phyloP scores from a whole-genome alignment of 2,797 vertebrate genomes.

The Poeciliopsis infans region DNA sequence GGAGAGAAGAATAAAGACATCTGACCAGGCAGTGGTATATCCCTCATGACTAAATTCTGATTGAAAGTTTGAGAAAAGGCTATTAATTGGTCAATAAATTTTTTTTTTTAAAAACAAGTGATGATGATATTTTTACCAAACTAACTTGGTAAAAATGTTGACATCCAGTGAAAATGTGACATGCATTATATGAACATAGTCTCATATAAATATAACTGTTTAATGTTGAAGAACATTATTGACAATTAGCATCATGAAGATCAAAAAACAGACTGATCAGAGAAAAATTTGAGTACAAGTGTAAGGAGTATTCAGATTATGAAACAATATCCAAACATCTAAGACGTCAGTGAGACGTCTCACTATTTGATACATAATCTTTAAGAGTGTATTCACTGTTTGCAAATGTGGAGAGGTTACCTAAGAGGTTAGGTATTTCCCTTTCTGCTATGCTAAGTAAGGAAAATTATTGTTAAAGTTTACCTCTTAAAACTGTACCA shows the following conservation, averaged over 20 bases:
- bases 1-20: slow-evolving; percentile 40
- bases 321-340: background rate
- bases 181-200: background rate
- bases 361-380: background rate
- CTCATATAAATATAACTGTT: background rate
- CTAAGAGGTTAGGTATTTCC: background rate
- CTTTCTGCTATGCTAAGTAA: background rate
- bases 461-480: background rate
- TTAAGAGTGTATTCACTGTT: background rate
- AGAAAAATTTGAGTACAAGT: background rate
- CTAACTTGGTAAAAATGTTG: too few relatives aligned
- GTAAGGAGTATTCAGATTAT: background rate
- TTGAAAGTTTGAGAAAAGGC: slow-evolving; percentile 53
- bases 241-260: background rate
- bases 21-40: slow-evolving; percentile 42
- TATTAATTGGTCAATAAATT: slow-evolving; percentile 63
- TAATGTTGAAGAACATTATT: background rate
- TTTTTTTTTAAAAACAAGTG: too few relatives aligned
- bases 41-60: slow-evolving; percentile 45
- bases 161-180: background rate
- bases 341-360: background rate
- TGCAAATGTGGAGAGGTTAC: background rate
- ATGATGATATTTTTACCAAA: too few relatives aligned
- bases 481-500: background rate
- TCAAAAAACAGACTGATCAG: background rate